Evolutionary conservation across 2,113 vertebrate species (phyloP).

Genomic region (Thalassarche chlororhynchos): DNA sequence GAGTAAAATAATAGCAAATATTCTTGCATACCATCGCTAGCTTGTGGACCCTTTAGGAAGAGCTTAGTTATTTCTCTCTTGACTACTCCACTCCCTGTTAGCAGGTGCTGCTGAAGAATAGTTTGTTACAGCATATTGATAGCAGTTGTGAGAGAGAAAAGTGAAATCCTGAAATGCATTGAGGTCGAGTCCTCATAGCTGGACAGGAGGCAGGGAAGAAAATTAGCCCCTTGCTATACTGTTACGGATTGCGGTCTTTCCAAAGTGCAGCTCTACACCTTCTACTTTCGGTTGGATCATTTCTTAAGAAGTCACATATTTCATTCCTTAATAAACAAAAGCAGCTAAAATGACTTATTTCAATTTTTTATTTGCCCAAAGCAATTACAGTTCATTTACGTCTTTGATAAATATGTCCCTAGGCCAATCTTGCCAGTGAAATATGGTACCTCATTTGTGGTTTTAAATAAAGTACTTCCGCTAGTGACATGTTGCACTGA

Average conservation of each 20-base stretch:
- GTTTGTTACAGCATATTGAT: background rate
- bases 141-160: background rate
- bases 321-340: conserved; percentile 7
- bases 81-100: background rate
- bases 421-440: background rate
- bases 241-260: background rate
- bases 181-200: background rate
- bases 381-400: background rate
- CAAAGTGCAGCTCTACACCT: background rate
- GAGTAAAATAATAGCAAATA: background rate
- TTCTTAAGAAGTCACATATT: conserved; percentile 6
- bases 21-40: background rate
- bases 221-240: background rate
- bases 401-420: background rate
- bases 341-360: background rate
- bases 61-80: background rate
- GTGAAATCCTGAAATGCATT: background rate
- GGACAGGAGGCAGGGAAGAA: background rate
- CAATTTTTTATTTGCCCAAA: background rate
- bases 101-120: background rate
- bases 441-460: background rate
- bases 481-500: background rate
- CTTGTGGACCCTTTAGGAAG: background rate
- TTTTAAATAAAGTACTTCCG: conserved; percentile 2
- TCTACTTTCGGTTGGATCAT: background rate